Evolutionary conservation across 1,140 invertebrate genomes (phyloP), one percentile per base, ranked within the genome.

Genomic region (Manduca sexta): DNA sequence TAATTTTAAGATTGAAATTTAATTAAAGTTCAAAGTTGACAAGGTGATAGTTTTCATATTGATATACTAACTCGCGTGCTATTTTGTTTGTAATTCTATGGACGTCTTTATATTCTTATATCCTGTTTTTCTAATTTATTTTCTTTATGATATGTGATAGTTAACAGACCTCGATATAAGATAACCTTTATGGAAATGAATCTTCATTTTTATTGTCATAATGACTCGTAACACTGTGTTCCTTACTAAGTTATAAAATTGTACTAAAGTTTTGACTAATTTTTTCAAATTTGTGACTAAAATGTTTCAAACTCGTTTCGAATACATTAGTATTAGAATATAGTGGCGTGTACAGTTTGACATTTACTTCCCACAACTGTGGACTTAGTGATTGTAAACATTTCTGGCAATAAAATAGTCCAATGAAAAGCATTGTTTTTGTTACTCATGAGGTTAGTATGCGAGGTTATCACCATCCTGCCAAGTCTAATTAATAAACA

Each of bases 361-460:
- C 52, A 68, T 74, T 64, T 60, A 69, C 64, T 70, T 70, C 57
- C 62, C 57, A 49, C 49, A 56, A 37, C 34, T 66, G 63, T 77
- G 72, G 64, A 78, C 74, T 74, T 54, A 74, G 80, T 81, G 73
- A 80, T 81, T 82, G 64, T 80, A 72, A 74, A 84, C 71, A 65
- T 81, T 82, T 83, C 77, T 80, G 75, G 82, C 77, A 85, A 85
- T 85, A 85, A 83, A 84, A 83, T 80, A 85, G 81, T 85, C 73
- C 72, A 85, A 82, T 72, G 62, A 56, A 59, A 12, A 60, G 12
- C 43, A 42, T 58, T 61, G 45, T 62, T 65, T 64, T 45, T 58
- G 48, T 47, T 46, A 11, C 12, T 14, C 43, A 16, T 8, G 45
- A 3, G 17, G n/a, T 12, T 7, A 14, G n/a, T 35, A 26, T 8